phyloP scores from a whole-genome alignment of 2,113 vertebrate genomes.

The Plectropomus leopardus region DNA sequence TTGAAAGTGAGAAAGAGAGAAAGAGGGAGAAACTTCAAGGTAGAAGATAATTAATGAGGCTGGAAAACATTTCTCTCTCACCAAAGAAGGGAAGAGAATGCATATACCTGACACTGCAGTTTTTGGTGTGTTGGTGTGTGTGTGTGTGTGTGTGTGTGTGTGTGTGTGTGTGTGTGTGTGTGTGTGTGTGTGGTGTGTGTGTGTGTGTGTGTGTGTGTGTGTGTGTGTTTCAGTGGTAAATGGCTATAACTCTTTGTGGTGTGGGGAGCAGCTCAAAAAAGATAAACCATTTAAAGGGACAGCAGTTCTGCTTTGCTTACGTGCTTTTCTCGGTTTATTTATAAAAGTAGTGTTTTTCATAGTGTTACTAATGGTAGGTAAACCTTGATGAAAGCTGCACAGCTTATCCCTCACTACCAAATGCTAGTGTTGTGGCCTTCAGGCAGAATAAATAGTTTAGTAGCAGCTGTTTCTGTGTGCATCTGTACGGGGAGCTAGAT shows the following conservation, averaged over 20 bases:
- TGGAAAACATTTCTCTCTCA: constrained; percentile 40
- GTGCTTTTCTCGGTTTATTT: not conserved
- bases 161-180: constrained; percentile 2
- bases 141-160: constrained; percentile 6
- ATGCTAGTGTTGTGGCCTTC: not conserved
- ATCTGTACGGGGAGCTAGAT: not conserved
- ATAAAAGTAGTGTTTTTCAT: not conserved
- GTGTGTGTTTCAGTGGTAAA: constrained; percentile 12
- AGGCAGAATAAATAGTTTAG: not conserved
- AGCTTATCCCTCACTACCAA: not conserved
- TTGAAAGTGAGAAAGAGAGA: not conserved
- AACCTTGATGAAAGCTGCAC: not conserved
- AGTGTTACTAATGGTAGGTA: not conserved
- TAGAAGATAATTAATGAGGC: constrained; percentile 43
- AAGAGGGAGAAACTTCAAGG: not conserved
- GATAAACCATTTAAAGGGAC: constrained; percentile 39
- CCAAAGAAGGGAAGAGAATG: constrained; percentile 29
- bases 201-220: constrained; percentile 14
- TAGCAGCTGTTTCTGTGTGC: not conserved
- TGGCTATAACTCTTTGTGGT: constrained; percentile 16
- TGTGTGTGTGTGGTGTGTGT: too few relatives aligned
- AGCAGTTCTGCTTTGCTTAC: not conserved
- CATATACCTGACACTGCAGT: constrained; percentile 47
- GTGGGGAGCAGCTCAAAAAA: constrained; percentile 14
- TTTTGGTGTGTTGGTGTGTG: constrained; percentile 17